phyloP scores from a whole-genome alignment of 2,888 invertebrate genomes.

The Eupeodes latifasciatus region DNA sequence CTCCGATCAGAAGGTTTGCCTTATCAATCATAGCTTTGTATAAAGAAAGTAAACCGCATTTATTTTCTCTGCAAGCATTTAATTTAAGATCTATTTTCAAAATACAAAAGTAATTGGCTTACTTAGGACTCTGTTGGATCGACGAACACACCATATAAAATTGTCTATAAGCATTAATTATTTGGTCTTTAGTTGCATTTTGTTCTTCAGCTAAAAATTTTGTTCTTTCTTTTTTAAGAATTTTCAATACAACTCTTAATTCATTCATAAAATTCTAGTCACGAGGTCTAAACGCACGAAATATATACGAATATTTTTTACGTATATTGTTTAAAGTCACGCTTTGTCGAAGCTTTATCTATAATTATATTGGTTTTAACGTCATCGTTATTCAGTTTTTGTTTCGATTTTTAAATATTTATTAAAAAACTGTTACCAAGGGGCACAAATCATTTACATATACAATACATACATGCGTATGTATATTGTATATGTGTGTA shows the following conservation, averaged over 20 bases:
- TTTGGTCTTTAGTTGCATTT: not conserved
- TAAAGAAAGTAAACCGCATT: no score
- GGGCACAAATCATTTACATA: no score
- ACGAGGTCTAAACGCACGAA: not conserved
- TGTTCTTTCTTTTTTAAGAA: not conserved
- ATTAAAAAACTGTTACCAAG: not conserved
- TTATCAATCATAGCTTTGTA: no score
- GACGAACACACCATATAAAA: no score
- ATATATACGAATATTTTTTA: not conserved
- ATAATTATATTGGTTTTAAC: conserved; percentile 2
- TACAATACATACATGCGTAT: no score
- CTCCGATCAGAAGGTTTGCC: no score
- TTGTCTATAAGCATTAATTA: no score
- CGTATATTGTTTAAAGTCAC: not conserved
- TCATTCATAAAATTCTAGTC: not conserved
- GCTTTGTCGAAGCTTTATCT: not conserved
- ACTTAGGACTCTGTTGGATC: no score
- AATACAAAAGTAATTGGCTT: no score
- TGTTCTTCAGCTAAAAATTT: not conserved
- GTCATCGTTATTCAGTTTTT: conserved; percentile 18
- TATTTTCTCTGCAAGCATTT: no score
- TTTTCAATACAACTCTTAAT: not conserved
- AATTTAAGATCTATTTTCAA: no score
- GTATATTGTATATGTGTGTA: no score
- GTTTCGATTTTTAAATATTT: not conserved